phyloP scores from a whole-genome alignment of 2,113 vertebrate species.

The Ovis canadensis region DNA sequence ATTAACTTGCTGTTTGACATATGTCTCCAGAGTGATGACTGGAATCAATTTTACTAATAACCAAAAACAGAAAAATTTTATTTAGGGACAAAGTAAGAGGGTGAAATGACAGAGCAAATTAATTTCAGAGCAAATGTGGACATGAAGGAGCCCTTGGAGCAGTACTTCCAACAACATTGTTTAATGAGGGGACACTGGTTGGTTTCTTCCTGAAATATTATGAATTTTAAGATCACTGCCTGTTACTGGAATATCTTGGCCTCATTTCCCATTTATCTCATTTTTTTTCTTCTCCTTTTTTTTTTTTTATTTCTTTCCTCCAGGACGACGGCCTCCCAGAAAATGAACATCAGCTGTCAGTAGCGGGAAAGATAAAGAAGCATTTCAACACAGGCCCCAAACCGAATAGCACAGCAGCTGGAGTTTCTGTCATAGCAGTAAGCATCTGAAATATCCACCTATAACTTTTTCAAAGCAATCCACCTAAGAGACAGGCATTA shows the following conservation, averaged over 20 bases:
- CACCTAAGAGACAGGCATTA: constrained; percentile 28
- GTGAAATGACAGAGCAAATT: not conserved
- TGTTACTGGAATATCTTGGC: not conserved
- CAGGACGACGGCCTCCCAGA: constrained; percentile 92
- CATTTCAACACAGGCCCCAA: constrained; percentile 95
- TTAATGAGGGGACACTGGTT: not conserved
- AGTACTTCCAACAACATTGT: not conserved
- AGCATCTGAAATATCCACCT: constrained; percentile 83
- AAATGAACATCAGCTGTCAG: constrained; percentile 92
- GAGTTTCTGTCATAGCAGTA: constrained; percentile 97
- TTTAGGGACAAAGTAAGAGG: not conserved
- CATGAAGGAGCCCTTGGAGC: not conserved
- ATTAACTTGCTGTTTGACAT: not conserved
- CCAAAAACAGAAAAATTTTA: not conserved
- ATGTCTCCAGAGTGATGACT: not conserved
- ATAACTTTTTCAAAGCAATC: constrained; percentile 55
- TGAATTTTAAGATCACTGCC: not conserved
- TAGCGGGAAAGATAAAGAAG: constrained; percentile 97
- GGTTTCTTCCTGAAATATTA: not conserved
- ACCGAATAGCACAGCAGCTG: constrained; percentile 89
- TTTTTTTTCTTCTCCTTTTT: not conserved
- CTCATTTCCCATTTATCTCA: constrained; percentile 12
- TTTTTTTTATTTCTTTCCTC: not conserved
- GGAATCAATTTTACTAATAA: constrained; percentile 13
- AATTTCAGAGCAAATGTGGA: not conserved